phyloP scores from a whole-genome alignment of 2,113 vertebrate species.

The Sebastes schlegelii region DNA sequence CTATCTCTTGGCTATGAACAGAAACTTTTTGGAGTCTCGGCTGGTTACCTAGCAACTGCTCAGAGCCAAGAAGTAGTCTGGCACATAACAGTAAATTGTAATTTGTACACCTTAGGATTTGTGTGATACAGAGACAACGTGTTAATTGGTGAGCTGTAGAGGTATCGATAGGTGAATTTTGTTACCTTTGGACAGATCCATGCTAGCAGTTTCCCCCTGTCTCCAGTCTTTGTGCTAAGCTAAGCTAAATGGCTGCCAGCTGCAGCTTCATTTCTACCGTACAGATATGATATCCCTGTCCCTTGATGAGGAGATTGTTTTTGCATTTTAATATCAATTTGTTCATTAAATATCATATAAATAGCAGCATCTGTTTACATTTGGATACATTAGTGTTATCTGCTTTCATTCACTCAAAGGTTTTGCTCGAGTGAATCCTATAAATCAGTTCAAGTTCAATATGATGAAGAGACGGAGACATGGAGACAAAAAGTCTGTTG shows the following conservation, averaged over 20 bases:
- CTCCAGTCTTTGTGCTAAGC: neutral
- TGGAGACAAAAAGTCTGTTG: constrained; percentile 14
- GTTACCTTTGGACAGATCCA: neutral
- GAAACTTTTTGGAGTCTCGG: neutral
- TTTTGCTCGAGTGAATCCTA: neutral
- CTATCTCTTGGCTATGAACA: neutral
- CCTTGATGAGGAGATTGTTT: neutral
- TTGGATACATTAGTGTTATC: constrained; percentile 8
- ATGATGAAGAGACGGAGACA: constrained; percentile 26
- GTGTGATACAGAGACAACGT: neutral
- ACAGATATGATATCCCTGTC: neutral
- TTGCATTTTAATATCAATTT: neutral
- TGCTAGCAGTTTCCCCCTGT: neutral
- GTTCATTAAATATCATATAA: neutral
- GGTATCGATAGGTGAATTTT: neutral
- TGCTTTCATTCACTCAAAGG: constrained; percentile 20
- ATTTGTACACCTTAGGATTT: too few relatives aligned
- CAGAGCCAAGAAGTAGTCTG: neutral
- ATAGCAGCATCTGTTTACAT: neutral
- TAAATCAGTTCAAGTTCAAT: constrained; percentile 2
- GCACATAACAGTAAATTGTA: neutral
- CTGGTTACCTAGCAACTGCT: neutral
- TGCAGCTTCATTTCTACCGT: neutral
- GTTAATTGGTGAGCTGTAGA: neutral
- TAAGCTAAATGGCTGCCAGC: neutral